Evolutionary conservation across 1,140 invertebrate species (phyloP), one percentile per base, ranked within the genome.

Genomic region (Teleopsis dalmanni): DNA sequence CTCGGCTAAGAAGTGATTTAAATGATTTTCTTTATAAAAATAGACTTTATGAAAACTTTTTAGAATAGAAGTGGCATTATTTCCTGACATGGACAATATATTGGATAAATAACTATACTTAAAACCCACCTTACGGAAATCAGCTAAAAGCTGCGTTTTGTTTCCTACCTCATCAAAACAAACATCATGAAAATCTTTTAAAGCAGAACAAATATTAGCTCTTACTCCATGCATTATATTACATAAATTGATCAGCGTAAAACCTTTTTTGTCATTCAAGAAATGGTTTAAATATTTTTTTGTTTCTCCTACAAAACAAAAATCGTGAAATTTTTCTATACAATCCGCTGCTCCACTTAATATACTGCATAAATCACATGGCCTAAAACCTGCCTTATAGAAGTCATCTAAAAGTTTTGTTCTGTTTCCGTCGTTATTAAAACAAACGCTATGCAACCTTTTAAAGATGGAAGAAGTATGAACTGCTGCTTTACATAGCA

Each of bases 171-270:
- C 47, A 55, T 56, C 51, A 51, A 60, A 60, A 57, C 62, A 65
- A 56, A 59, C 52, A 51, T 55, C 46, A 49, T 65, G 58, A 59
- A 65, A 62, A 49, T 57, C 53, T 52, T 55, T 51, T 44, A 65
- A 56, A 52, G 53, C 57, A 47, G 52, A 48, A 47, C 55, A 57
- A 65, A 62, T 54, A 46, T 56, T 57, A 45, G 41, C 50, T 46
- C 43, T 50, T 51, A 53, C 52, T 47, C 57, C 57, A 51, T 62
- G 53, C 27, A 65, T 47, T 53, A 64, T 57, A 9, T 41, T 35
- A 50, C 53, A 58, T 57, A 64, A 53, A 45, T 56, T 47, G 19
- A 25, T 53, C 19, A 41, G 43, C 14, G 57, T 60, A 53, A 60
- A 60, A 52, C 54, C 45, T 51, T 43, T 56, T 16, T 59, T 47